These are phyloP conservation scores for Drosophila melanica DNA, from an alignment of 1,140 invertebrate species.

Conservation along the genomic window DNA sequence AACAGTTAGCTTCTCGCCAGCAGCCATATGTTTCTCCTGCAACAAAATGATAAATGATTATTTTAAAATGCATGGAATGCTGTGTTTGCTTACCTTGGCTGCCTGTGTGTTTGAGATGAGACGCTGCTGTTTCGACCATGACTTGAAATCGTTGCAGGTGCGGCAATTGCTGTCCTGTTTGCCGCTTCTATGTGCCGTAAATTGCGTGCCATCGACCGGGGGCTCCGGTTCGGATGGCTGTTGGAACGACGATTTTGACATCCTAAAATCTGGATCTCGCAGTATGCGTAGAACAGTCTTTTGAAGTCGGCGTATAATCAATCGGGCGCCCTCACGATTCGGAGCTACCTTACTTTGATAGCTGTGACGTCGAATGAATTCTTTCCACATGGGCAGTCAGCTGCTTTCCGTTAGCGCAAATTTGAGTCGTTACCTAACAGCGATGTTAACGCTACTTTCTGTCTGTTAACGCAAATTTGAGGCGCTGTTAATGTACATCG, in stretches of 20 bases:
- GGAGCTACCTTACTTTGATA: conserved; percentile 57
- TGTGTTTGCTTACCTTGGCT: conserved; percentile 55
- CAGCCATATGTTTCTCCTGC: conserved; percentile 61
- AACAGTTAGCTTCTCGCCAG: conserved; percentile 44
- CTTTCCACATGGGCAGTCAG: conserved; percentile 49
- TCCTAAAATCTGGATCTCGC: conserved; percentile 55
- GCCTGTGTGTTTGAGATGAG: conserved; percentile 82
- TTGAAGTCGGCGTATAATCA: conserved; percentile 59
- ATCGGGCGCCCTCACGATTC: conserved; percentile 55
- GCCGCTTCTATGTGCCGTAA: conserved; percentile 22
- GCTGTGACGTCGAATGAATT: conserved; percentile 49
- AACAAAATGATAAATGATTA: no score
- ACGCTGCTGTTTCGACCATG: conserved; percentile 88
- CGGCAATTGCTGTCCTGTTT: conserved; percentile 85
- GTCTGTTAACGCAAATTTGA: conserved; percentile 39
- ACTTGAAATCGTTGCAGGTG: conserved; percentile 90
- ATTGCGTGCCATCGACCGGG: conserved; percentile 29
- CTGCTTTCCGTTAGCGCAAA: conserved; percentile 36
- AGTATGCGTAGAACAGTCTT: conserved; percentile 55
- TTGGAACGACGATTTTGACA: conserved; percentile 51
- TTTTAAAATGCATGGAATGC: background rate
- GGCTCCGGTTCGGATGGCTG: conserved; percentile 27
- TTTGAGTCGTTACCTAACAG: conserved; percentile 19
- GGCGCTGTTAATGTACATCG: conserved; percentile 40
- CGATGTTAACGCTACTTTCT: conserved; percentile 36